Percentiles rank a stretch among this genome's conserved stretches.
These are phyloP conservation scores for Phrynocephalus vlangalii DNA, from an alignment of 2,797 vertebrate species.

Conservation along the genomic window DNA sequence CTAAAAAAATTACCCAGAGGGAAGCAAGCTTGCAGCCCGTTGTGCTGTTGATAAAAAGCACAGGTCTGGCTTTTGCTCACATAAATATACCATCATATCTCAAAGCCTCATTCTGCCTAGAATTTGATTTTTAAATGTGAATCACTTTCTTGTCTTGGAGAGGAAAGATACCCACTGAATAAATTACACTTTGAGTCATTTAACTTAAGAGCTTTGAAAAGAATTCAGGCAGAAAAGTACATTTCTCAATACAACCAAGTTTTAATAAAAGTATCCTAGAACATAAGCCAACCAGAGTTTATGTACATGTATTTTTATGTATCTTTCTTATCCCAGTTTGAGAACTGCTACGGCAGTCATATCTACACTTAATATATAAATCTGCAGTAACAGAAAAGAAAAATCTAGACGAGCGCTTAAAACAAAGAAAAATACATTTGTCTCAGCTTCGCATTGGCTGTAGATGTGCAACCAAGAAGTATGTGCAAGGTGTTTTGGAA, in stretches of 20 bases:
- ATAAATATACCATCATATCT: slow-evolving; percentile 58
- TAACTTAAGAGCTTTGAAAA: slow-evolving; percentile 41
- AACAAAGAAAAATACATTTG: background rate
- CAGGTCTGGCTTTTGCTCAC: slow-evolving; percentile 63
- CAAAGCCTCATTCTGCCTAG: slow-evolving; percentile 63
- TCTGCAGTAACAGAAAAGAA: background rate
- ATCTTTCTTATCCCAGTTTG: background rate
- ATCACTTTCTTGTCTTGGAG: slow-evolving; percentile 54
- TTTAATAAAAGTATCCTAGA: slow-evolving; percentile 8
- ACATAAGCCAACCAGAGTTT: background rate
- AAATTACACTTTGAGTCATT: slow-evolving; percentile 41
- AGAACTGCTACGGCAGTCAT: background rate
- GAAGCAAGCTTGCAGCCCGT: slow-evolving; percentile 45
- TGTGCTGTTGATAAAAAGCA: slow-evolving; percentile 43
- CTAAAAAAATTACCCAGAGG: slow-evolving; percentile 63
- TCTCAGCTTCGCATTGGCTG: background rate
- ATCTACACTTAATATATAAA: background rate
- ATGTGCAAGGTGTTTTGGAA: background rate
- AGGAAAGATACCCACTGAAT: slow-evolving; percentile 47
- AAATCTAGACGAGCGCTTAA: background rate
- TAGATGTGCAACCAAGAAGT: too few relatives aligned
- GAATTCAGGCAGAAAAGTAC: slow-evolving; percentile 8
- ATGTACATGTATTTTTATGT: background rate
- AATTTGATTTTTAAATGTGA: slow-evolving; percentile 61
- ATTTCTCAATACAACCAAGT: background rate